These are phyloP conservation scores for Cynopterus brachyotis DNA, from an alignment of 2,113 vertebrate species.

Conservation along the genomic window DNA sequence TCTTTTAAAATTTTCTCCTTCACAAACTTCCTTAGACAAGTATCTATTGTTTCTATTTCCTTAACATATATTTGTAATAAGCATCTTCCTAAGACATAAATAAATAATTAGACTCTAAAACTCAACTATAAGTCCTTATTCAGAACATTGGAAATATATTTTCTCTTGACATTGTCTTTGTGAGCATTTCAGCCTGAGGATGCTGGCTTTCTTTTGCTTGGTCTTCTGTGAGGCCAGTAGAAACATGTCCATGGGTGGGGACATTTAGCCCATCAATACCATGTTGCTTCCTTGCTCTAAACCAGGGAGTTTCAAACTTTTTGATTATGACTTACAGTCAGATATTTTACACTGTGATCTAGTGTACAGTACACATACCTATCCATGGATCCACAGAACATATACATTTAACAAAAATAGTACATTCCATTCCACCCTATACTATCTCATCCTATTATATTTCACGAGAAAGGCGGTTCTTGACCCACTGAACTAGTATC, in stretches of 20 bases:
- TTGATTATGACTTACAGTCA: background rate
- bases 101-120: background rate
- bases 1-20: background rate
- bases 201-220: background rate
- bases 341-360: background rate
- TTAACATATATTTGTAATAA: background rate
- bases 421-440: background rate
- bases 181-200: background rate
- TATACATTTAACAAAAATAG: background rate
- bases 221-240: background rate
- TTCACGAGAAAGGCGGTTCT: background rate
- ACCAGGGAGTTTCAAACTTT: background rate
- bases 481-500: background rate
- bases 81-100: background rate
- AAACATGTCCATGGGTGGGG: background rate
- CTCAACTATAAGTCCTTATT: background rate
- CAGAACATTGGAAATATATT: background rate
- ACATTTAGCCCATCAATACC: background rate
- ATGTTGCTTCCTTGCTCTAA: background rate
- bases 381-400: background rate
- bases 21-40: background rate
- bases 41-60: background rate
- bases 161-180: background rate
- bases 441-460: background rate
- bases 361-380: background rate